phyloP scores from a whole-genome alignment of 2,113 vertebrate species.

The Sigmodon hispidus region DNA sequence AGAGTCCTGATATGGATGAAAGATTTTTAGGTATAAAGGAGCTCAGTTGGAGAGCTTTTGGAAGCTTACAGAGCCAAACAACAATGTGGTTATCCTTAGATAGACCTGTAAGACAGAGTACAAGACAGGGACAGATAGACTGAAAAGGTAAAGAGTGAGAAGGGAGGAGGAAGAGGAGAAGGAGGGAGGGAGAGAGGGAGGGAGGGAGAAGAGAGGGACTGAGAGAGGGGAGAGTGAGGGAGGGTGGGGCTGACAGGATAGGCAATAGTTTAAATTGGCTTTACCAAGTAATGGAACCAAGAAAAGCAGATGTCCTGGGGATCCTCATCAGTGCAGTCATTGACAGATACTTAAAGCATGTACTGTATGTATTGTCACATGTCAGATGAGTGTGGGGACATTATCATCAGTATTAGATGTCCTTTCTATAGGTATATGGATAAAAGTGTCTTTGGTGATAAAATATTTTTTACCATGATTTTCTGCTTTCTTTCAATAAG shows the following conservation, averaged over 20 bases:
- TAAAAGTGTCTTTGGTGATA: neutral
- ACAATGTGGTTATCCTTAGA: too few species aligned
- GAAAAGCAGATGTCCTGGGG: neutral
- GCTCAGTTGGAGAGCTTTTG: fast-evolving
- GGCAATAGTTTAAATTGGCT: too few species aligned
- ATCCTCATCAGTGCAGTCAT: neutral
- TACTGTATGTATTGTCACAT: fast-evolving
- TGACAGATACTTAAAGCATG: neutral
- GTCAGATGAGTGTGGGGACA: neutral
- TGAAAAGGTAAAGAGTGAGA: neutral
- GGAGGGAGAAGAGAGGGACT: neutral
- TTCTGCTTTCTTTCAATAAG: neutral
- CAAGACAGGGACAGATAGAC: neutral
- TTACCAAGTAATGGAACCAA: neutral
- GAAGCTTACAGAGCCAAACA: neutral
- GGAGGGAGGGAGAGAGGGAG: neutral
- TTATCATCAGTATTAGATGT: neutral
- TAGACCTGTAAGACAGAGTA: neutral
- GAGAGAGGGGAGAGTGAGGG: neutral
- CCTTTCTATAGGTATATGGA: neutral
- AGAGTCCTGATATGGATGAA: too few species aligned
- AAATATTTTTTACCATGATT: neutral
- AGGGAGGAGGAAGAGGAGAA: neutral
- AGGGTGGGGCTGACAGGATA: too few species aligned
- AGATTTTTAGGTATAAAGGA: neutral